phyloP scores from a whole-genome alignment of 2,113 vertebrate species.

The Peromyscus maniculatus region DNA sequence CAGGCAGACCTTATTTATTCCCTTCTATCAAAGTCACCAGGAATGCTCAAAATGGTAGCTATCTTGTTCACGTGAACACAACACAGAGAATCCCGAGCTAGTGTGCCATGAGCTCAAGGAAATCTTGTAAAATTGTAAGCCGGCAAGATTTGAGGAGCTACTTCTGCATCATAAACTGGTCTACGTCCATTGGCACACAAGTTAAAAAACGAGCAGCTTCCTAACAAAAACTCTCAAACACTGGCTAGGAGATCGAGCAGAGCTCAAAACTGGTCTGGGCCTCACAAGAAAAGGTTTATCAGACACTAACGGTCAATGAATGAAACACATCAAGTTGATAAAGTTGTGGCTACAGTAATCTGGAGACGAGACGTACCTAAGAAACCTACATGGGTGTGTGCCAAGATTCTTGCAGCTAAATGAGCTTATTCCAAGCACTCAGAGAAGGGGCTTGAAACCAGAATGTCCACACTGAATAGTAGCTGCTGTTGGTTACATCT shows the following conservation, averaged over 20 bases:
- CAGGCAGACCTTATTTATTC: background rate
- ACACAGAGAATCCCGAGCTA: slow-evolving; percentile 23
- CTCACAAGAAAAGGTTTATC: background rate
- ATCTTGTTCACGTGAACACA: background rate
- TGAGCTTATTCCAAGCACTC: background rate
- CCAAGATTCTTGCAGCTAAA: background rate
- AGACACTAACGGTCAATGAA: background rate
- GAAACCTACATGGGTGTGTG: background rate
- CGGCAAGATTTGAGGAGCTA: background rate
- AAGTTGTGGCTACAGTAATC: background rate
- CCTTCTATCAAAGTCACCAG: background rate
- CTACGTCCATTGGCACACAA: background rate
- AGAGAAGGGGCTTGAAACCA: slow-evolving; percentile 8
- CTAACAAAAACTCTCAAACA: slow-evolving; percentile 36
- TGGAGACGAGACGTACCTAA: background rate
- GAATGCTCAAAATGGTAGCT: slow-evolving; percentile 14
- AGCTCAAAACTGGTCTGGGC: background rate
- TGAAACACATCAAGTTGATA: background rate
- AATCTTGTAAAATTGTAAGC: background rate
- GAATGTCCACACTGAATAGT: background rate
- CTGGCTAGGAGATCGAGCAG: background rate
- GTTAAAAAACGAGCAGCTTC: background rate
- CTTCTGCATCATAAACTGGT: background rate
- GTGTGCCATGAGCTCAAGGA: background rate
- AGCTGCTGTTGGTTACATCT: background rate